Evolutionary conservation across 2,113 vertebrate genomes (phyloP).

Genomic region (Lichenostomus cassidix): DNA sequence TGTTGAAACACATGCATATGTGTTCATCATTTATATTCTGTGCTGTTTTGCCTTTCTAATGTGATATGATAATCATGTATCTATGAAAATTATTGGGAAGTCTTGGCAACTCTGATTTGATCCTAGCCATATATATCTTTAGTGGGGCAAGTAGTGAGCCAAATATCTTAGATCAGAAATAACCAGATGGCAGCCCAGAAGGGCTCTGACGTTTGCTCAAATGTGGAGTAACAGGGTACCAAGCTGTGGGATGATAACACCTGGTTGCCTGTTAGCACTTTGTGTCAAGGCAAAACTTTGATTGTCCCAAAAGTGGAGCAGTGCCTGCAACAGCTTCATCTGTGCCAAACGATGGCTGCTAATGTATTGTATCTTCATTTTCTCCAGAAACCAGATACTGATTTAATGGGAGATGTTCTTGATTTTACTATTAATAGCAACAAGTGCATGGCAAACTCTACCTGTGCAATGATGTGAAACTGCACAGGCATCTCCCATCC

Average conservation of each 20-base stretch:
- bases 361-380: neutral
- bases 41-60: slow-evolving; percentile 29
- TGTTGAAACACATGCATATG: slow-evolving; percentile 39
- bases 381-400: neutral
- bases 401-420: neutral
- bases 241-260: slow-evolving; percentile 38
- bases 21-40: slow-evolving; percentile 17
- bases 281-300: slow-evolving; percentile 36
- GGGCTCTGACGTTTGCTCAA: slow-evolving; percentile 40
- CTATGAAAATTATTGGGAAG: slow-evolving; percentile 31
- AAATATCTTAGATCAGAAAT: slow-evolving; percentile 26
- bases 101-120: neutral
- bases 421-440: neutral
- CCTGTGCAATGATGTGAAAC: fast-evolving
- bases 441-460: neutral
- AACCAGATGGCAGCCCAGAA: slow-evolving; percentile 58
- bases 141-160: neutral
- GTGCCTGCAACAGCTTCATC: neutral
- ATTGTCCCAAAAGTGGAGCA: slow-evolving; percentile 18
- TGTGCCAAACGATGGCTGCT: neutral
- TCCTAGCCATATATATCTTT: neutral
- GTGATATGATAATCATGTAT: slow-evolving; percentile 15
- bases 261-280: slow-evolving; percentile 33
- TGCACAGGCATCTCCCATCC: neutral
- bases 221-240: slow-evolving; percentile 38